Percentiles rank a stretch among this genome's conserved stretches.
Evolutionary conservation across 1,140 invertebrate genomes (phyloP).

Genomic region (Tachypleus tridentatus): DNA sequence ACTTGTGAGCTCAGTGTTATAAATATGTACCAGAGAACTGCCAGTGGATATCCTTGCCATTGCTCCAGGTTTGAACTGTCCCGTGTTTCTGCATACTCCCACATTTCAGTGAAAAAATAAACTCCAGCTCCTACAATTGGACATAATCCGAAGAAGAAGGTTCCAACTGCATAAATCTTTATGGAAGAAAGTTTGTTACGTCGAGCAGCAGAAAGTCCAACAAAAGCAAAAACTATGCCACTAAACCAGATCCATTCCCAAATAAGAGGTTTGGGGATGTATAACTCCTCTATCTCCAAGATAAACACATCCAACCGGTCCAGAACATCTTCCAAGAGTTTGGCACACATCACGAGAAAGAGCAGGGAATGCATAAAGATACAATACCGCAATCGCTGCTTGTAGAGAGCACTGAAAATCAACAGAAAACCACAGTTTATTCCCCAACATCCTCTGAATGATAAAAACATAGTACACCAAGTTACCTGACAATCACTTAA

Average conservation of each 20-base stretch:
- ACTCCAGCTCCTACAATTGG: constrained; percentile 67
- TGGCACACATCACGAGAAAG: constrained; percentile 78
- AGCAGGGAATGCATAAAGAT: constrained; percentile 84
- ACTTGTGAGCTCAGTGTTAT: constrained; percentile 77
- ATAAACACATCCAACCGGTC: constrained; percentile 87
- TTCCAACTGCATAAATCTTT: constrained; percentile 63
- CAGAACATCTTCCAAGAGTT: constrained; percentile 75
- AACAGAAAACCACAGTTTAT: not conserved
- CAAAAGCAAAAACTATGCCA: constrained; percentile 68
- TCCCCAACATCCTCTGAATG: too few relatives aligned
- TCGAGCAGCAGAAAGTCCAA: constrained; percentile 72
- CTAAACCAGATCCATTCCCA: constrained; percentile 93
- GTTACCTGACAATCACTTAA: too few relatives aligned
- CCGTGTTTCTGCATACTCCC: constrained; percentile 56
- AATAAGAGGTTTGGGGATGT: constrained; percentile 74
- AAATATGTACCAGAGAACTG: constrained; percentile 87
- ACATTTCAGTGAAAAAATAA: constrained; percentile 74
- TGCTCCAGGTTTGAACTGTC: constrained; percentile 17
- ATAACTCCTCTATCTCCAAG: constrained; percentile 81
- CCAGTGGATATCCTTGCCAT: constrained; percentile 74
- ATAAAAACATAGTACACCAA: too few relatives aligned
- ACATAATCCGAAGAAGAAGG: constrained; percentile 59
- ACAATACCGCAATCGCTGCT: constrained; percentile 79
- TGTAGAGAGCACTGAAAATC: constrained; percentile 72
- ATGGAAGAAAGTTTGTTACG: constrained; percentile 66